Conservation (phyloP, 2,113 vertebrate genomes). For the Archocentrus centrarchus region DNA sequence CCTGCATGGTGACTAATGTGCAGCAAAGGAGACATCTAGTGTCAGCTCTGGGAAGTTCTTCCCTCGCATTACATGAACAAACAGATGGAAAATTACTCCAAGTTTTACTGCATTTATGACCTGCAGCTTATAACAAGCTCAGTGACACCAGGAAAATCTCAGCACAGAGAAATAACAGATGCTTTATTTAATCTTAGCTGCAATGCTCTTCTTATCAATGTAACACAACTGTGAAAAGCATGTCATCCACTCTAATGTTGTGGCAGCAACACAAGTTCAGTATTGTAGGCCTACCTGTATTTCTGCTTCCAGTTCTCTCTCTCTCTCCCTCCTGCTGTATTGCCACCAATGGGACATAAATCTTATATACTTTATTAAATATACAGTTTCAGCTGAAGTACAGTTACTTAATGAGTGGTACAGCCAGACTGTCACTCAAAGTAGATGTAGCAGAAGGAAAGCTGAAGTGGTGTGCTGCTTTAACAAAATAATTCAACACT, state of each 20-base stretch:
- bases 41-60: too few species aligned
- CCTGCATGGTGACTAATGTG: too few species aligned
- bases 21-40: too few species aligned
- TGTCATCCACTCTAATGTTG: neutral
- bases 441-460: neutral
- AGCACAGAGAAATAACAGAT: neutral
- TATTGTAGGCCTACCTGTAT: neutral
- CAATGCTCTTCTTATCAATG: neutral
- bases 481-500: too few species aligned
- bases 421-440: fast-evolving
- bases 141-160: neutral
- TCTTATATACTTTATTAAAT: neutral
- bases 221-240: neutral
- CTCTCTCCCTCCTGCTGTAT: neutral
- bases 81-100: too few species aligned
- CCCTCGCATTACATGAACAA: too few species aligned
- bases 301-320: neutral
- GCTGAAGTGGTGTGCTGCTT: neutral
- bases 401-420: neutral
- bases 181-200: neutral
- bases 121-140: neutral
- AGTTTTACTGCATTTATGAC: too few species aligned
- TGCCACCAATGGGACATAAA: neutral
- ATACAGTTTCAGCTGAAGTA: neutral
- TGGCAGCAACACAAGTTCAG: neutral